These are phyloP conservation scores for Ophion ventricosus DNA, from an alignment of 2,888 invertebrate species.

Conservation along the genomic window DNA sequence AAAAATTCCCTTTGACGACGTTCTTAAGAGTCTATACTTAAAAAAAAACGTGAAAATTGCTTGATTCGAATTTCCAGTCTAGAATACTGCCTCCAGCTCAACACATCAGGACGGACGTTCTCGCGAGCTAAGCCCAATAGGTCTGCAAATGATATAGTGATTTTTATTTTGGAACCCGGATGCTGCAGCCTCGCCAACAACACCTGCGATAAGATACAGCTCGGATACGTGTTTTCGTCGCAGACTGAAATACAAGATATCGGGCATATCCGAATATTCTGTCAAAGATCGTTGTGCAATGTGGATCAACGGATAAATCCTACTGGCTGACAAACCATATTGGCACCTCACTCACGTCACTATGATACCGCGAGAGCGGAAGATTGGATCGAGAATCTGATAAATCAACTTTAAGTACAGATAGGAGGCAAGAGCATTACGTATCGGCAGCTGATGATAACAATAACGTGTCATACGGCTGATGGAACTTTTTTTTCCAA, in stretches of 20 bases:
- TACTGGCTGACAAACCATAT: neutral
- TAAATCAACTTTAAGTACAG: slow-evolving; percentile 5
- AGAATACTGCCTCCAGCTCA: too few species aligned
- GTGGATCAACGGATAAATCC: neutral
- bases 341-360: neutral
- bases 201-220: neutral
- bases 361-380: neutral
- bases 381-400: slow-evolving; percentile 19
- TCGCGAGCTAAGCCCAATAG: neutral
- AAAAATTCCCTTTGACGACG: too few species aligned
- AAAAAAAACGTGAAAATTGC: too few species aligned
- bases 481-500: slow-evolving; percentile 32
- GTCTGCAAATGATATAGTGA: neutral
- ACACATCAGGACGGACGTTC: too few species aligned
- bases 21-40: too few species aligned
- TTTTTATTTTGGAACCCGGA: neutral
- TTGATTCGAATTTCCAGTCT: too few species aligned
- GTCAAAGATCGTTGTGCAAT: neutral
- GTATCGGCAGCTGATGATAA: neutral
- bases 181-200: neutral
- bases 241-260: neutral
- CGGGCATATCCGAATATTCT: neutral
- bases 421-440: neutral
- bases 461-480: slow-evolving; percentile 16
- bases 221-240: neutral